These are phyloP conservation scores for Polyommatus icarus DNA, from an alignment of 2,888 invertebrate species.

Conservation along the genomic window DNA sequence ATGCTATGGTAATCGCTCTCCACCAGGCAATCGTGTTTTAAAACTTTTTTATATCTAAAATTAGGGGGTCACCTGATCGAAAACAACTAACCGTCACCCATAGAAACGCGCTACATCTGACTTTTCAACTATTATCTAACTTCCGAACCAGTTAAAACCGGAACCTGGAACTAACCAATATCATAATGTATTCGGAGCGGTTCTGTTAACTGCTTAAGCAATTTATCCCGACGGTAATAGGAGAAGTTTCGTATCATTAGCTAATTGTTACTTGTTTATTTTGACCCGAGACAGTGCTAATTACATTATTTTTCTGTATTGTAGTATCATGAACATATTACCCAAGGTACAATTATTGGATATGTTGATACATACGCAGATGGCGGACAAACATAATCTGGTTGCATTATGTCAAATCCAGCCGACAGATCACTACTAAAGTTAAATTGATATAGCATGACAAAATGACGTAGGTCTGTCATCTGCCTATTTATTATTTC, in stretches of 20 bases:
- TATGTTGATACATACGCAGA: not conserved
- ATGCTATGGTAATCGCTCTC: too few species aligned
- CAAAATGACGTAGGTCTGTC: too few species aligned
- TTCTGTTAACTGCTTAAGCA: not conserved
- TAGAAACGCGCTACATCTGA: too few species aligned
- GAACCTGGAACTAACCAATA: not conserved
- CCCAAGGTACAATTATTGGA: not conserved
- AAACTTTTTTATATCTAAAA: too few species aligned
- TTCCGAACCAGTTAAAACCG: not conserved
- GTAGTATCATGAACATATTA: not conserved
- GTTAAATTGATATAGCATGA: too few species aligned
- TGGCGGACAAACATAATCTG: not conserved
- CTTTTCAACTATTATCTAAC: not conserved
- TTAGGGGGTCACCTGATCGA: too few species aligned
- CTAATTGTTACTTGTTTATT: slow-evolving; percentile 9
- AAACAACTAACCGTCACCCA: too few species aligned
- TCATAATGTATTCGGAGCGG: not conserved
- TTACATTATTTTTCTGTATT: not conserved
- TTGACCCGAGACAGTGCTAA: not conserved
- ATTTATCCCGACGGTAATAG: not conserved
- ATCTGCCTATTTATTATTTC: too few species aligned
- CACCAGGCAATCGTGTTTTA: too few species aligned
- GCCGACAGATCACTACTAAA: too few species aligned
- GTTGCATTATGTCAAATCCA: not conserved
- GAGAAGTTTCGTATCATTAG: slow-evolving; percentile 11